Base-by-base conservation (phyloP, 2,797 vertebrate species). In the Chelmon rostratus region DNA sequence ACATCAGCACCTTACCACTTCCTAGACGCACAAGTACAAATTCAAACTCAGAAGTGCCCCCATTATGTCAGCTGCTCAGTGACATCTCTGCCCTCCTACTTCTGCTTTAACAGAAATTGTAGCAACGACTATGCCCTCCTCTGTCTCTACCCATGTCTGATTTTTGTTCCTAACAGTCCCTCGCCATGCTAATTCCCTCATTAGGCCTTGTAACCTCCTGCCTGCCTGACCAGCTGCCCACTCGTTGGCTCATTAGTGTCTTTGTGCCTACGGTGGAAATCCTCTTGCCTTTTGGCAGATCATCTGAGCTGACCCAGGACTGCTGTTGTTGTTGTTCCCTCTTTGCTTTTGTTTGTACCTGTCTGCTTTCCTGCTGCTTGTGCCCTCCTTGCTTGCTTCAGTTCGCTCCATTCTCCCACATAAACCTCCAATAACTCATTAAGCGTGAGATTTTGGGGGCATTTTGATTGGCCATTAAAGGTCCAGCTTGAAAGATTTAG, bases 1-100 rank as follows among this genome's bases (percentile, higher is more conserved):
- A 63, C 53, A 85, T 90, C 85, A 83, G 28, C 56, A 35, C 64
- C 56, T 40, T 23, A 10, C 10, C 49, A 15, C 28, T 57, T 68
- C 37, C 23, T 9, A 25, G 18, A 78, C 68, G 63, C 68, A 25
- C 19, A 8, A 33, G 64, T 31, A 46, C 9, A 76, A 50, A 72
- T 21, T 76, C 47, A 21, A 50, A 31, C 18, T 46, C 42, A 10
- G 37, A 28, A 35, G n/a, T 50, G 31, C 19, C n/a, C 38, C 42
- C 15, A 44, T 76, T 52, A 56, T 63, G 15, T 71, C 46, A 50
- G 37, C 66, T 68, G 42, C 73, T 68, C 23, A 49, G 0, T 44
- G 37, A 49, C 72, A 50, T 66, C 59, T 69, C 40, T 21, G 15
- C 62, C 37, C 49, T 66, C 10, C 13, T 70, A 2, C 23, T 2